A percentile compares a stretch with the other conserved stretches of the same genome.
Evolutionary conservation across 2,888 invertebrate species (phyloP).

Genomic region (Apamea epomidion): DNA sequence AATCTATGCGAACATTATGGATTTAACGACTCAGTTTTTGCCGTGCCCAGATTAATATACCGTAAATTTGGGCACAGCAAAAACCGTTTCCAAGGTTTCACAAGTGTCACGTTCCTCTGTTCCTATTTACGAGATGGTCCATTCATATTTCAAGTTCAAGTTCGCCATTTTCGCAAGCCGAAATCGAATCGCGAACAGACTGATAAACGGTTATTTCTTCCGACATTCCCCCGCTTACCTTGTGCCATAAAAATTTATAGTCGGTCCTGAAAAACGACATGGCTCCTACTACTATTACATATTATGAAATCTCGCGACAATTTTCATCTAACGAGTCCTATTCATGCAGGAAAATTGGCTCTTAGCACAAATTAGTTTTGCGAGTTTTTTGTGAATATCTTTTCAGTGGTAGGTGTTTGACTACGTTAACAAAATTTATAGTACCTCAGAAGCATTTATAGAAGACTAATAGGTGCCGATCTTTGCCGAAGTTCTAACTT

Average conservation of each 20-base stretch:
- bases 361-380: slow-evolving; percentile 22
- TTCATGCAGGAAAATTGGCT: slow-evolving; percentile 42
- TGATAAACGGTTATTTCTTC: slow-evolving; percentile 72
- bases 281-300: slow-evolving; percentile 13
- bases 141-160: slow-evolving; percentile 58
- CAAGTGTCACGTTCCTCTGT: background rate
- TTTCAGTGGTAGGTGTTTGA: slow-evolving; percentile 30
- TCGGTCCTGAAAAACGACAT: slow-evolving; percentile 25
- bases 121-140: slow-evolving; percentile 39
- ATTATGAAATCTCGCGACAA: slow-evolving; percentile 33
- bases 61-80: slow-evolving; percentile 1
- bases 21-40: slow-evolving; percentile 12
- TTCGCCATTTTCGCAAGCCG: slow-evolving; percentile 44
- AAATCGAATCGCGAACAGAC: slow-evolving; percentile 58
- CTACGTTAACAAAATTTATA: slow-evolving; percentile 49
- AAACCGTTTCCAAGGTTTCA: slow-evolving; percentile 13
- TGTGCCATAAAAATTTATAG: slow-evolving; percentile 63
- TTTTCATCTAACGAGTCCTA: slow-evolving; percentile 48
- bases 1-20: background rate
- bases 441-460: slow-evolving; percentile 43
- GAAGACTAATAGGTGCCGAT: slow-evolving; percentile 53
- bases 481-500: slow-evolving; percentile 42
- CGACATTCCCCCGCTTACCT: slow-evolving; percentile 63
- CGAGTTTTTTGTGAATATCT: slow-evolving; percentile 37
- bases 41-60: slow-evolving; percentile 3